Conservation (phyloP, 2,888 invertebrate genomes). For the Coelopa pilipes region DNA sequence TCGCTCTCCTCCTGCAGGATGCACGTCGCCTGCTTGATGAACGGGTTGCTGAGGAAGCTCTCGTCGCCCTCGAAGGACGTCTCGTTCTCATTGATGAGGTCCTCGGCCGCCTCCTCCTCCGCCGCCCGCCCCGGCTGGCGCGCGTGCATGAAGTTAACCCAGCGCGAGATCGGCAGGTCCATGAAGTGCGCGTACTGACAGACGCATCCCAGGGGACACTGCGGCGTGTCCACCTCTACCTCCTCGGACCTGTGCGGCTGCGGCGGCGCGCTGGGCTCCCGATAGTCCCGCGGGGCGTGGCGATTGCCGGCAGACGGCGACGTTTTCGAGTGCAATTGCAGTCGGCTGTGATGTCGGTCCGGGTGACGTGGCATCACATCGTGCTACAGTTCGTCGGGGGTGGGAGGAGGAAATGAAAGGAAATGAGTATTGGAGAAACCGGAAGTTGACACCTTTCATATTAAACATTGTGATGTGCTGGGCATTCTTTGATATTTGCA, state of each 20-base stretch:
- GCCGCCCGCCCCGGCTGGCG: slow-evolving; percentile 33
- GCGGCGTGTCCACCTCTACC: slow-evolving; percentile 53
- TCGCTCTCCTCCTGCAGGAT: slow-evolving; percentile 68
- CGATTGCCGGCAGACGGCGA: no score
- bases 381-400: background rate
- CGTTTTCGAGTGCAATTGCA: background rate
- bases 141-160: slow-evolving; percentile 63
- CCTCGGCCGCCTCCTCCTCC: slow-evolving; percentile 31
- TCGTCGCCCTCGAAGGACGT: slow-evolving; percentile 66
- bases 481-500: no score
- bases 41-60: slow-evolving; percentile 63
- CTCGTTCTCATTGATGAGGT: slow-evolving; percentile 51
- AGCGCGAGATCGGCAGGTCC: slow-evolving; percentile 70
- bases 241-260: slow-evolving; percentile 30
- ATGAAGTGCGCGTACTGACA: slow-evolving; percentile 70
- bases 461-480: no score
- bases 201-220: slow-evolving; percentile 70
- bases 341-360: background rate
- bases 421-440: background rate
- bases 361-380: background rate
- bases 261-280: background rate
- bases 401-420: no score
- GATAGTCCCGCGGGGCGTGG: background rate
- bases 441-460: background rate
- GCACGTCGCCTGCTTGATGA: slow-evolving; percentile 70